A percentile compares a stretch with the other conserved stretches of the same genome.
Conservation (phyloP, 2,113 vertebrate species). For the Porphyrio hochstetteri region DNA sequence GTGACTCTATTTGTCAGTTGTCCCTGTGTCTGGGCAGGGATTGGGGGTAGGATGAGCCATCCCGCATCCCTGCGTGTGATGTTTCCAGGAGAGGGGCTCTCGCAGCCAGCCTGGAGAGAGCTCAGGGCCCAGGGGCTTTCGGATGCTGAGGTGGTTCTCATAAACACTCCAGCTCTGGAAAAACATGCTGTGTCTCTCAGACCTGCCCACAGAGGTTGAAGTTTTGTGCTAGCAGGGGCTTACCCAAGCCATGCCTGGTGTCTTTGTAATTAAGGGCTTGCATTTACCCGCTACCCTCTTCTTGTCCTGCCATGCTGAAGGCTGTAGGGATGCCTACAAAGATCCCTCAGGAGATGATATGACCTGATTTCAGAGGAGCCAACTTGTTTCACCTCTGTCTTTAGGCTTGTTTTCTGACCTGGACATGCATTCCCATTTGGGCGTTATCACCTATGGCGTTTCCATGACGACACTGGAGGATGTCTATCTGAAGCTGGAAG, state of each 20-base stretch:
- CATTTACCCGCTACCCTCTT: fast-evolving
- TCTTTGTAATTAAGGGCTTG: background rate
- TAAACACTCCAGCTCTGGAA: background rate
- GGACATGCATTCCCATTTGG: constrained; percentile 84
- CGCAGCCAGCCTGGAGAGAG: background rate
- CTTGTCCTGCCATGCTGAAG: fast-evolving
- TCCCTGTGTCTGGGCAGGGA: background rate
- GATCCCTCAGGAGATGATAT: background rate
- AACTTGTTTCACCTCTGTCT: background rate
- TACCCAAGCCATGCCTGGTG: background rate
- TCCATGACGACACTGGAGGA: constrained; percentile 98
- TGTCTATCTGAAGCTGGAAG: constrained; percentile 93
- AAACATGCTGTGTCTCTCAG: background rate
- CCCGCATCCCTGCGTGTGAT: background rate
- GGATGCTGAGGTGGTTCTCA: background rate
- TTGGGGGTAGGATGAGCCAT: background rate
- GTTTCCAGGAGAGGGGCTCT: background rate
- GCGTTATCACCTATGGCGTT: constrained; percentile 91
- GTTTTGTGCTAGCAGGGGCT: background rate
- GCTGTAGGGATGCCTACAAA: background rate
- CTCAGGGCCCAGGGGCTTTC: background rate
- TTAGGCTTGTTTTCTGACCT: constrained; percentile 91
- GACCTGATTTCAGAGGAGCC: background rate
- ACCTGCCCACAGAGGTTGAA: background rate
- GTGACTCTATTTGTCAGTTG: background rate